Evolutionary conservation across 2,888 invertebrate genomes (phyloP), one percentile per base, ranked within the genome.

Genomic region (Diadegma fenestrale): DNA sequence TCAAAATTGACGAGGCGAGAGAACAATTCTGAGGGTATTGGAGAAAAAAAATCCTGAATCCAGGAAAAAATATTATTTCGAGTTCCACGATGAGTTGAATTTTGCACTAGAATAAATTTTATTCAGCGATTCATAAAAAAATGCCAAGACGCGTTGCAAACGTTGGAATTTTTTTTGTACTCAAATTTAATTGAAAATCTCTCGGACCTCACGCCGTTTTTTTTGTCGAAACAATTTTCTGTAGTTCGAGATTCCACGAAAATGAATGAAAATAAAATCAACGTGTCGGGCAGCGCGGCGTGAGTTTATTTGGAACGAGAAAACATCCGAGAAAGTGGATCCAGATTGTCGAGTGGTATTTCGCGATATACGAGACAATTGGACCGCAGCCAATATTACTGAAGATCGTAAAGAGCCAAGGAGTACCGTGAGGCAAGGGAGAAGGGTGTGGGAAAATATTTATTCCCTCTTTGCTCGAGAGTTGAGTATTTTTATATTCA

Each of bases 1-100:
- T 87, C 84, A 89, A 88, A 88, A 73, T 87, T 83, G 51, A 69
- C 64, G 75, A 79, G 71, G 76, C 30, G 51, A 51, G 54, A 69
- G 17, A 64, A 43, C 75, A 17, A 51, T 84, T 66, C 51, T 58
- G n/a, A 33, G 14, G 41, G 41, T 33, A 71, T 48, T 17, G 19
- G 33, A 58, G 54, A 17, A 48, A 19, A 37, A 58, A 37, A 37
- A 58, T 26, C 3, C 26, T 4, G 6, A 5, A 26, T 26, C 2
- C 5, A 14, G 8, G 12, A 30, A 10, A 8, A 30, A 17, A 45
- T 8, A 33, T n/a, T 33, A 17, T 61, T 17, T 26, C 17, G 26
- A 68, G 17, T 68, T 45, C 45, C 14, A 58, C 22, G 12, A 58
- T 26, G 26, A 58, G 58, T 58, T 12, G 12, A 26, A 58, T 58